These are phyloP conservation scores for Bovichtus diacanthus DNA, from an alignment of 2,797 vertebrate genomes.

Conservation along the genomic window DNA sequence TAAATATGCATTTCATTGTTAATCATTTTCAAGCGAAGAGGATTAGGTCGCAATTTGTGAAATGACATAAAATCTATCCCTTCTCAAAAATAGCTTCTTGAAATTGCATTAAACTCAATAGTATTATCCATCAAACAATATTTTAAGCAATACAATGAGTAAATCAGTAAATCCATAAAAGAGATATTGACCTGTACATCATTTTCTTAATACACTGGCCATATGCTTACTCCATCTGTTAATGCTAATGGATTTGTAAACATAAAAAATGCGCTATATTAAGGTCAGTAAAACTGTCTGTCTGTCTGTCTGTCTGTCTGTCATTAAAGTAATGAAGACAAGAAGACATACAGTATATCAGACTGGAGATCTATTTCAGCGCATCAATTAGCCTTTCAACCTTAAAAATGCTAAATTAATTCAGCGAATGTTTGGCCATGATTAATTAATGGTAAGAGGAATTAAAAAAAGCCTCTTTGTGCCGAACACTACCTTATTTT, in stretches of 20 bases:
- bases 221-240: constrained; percentile 77
- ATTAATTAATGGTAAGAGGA: constrained; percentile 47
- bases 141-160: constrained; percentile 45
- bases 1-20: constrained; percentile 87
- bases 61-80: constrained; percentile 82
- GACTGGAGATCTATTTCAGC: neutral
- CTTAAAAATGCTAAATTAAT: constrained; percentile 29
- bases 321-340: constrained; percentile 19
- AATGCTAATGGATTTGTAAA: constrained; percentile 55
- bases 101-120: constrained; percentile 77
- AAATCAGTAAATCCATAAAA: constrained; percentile 66
- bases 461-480: constrained; percentile 34
- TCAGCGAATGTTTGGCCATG: constrained; percentile 25
- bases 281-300: constrained; percentile 18
- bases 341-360: neutral
- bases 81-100: constrained; percentile 81
- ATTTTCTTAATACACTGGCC: constrained; percentile 60
- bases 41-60: constrained; percentile 87
- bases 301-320: neutral
- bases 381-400: constrained; percentile 38
- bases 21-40: constrained; percentile 85
- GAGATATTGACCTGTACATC: constrained; percentile 55
- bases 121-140: constrained; percentile 65
- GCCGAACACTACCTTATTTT: constrained; percentile 25
- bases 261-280: constrained; percentile 16